Percentiles rank a stretch among this genome's conserved stretches.
Evolutionary conservation across 2,797 vertebrate species (phyloP).

Genomic region (Halcyon badia): DNA sequence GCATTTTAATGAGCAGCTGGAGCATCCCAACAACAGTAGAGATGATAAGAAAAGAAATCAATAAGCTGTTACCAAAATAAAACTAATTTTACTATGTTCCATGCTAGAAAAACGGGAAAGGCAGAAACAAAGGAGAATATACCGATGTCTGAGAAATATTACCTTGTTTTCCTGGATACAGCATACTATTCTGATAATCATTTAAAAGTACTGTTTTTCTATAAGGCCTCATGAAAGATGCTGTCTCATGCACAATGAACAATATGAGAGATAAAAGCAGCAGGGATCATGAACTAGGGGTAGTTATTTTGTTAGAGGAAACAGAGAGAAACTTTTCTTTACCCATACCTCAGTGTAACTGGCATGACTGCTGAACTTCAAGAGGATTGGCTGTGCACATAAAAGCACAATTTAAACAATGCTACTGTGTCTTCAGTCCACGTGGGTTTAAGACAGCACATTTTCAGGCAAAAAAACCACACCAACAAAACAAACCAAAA

Average conservation of each 20-base stretch:
- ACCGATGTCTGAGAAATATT: not conserved
- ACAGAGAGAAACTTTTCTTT: not conserved
- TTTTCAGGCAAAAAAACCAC: not conserved
- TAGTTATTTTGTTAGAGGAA: not conserved
- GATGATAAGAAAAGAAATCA: slow-evolving; percentile 8
- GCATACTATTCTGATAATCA: not conserved
- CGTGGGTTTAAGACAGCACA: not conserved
- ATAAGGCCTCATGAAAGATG: not conserved
- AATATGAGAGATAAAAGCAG: not conserved
- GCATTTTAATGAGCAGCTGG: not conserved
- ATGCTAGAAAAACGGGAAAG: not conserved
- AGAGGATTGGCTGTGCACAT: not conserved
- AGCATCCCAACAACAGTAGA: not conserved
- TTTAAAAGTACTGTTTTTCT: not conserved
- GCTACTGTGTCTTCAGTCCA: not conserved
- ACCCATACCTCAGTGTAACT: not conserved
- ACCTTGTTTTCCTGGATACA: not conserved
- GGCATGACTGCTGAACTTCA: not conserved
- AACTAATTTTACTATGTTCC: not conserved
- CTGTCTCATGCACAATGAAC: not conserved
- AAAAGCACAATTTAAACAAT: not conserved
- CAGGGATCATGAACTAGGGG: not conserved
- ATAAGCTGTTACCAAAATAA: not conserved
- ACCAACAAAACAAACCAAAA: not conserved
- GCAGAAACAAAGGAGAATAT: not conserved